A percentile compares a stretch with the other conserved stretches of the same genome.
These are phyloP conservation scores for Alcedo atthis DNA, from an alignment of 2,797 vertebrate genomes.

Conservation along the genomic window DNA sequence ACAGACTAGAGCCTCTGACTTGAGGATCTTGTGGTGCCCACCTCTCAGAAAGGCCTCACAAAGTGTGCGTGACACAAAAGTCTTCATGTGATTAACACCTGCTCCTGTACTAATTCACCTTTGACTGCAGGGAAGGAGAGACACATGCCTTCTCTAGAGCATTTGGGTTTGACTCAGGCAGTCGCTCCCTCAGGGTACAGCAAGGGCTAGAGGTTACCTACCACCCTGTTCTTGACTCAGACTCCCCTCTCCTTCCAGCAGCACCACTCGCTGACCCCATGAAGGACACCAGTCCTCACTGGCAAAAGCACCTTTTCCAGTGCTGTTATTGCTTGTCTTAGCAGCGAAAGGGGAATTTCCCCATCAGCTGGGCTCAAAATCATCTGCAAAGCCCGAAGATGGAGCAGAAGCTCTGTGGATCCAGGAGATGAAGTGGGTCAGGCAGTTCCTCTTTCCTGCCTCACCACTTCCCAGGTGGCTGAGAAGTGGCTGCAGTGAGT, in stretches of 20 bases:
- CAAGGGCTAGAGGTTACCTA: slow-evolving; percentile 35
- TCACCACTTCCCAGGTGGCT: not conserved
- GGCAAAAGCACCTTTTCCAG: not conserved
- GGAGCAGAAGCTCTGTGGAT: not conserved
- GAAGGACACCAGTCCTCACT: not conserved
- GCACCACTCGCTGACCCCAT: not conserved
- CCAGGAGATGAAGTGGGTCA: not conserved
- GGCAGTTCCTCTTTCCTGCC: not conserved
- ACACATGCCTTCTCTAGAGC: not conserved
- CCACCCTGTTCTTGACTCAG: not conserved
- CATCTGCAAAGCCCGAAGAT: not conserved
- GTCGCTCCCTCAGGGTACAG: slow-evolving; percentile 34
- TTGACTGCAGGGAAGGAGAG: not conserved
- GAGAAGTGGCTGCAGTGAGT: slow-evolving; percentile 17
- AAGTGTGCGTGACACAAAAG: not conserved
- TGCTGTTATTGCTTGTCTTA: not conserved
- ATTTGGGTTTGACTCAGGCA: slow-evolving; percentile 2
- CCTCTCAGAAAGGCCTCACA: not conserved
- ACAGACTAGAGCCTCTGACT: not conserved
- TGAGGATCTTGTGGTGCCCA: not conserved
- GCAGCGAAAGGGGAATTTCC: not conserved
- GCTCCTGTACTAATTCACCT: not conserved
- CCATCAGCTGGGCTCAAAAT: not conserved
- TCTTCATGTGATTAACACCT: not conserved
- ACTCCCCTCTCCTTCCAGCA: slow-evolving; percentile 23